Conservation (phyloP, 2,797 vertebrate species). For the Hoplostethus mediterraneus region DNA sequence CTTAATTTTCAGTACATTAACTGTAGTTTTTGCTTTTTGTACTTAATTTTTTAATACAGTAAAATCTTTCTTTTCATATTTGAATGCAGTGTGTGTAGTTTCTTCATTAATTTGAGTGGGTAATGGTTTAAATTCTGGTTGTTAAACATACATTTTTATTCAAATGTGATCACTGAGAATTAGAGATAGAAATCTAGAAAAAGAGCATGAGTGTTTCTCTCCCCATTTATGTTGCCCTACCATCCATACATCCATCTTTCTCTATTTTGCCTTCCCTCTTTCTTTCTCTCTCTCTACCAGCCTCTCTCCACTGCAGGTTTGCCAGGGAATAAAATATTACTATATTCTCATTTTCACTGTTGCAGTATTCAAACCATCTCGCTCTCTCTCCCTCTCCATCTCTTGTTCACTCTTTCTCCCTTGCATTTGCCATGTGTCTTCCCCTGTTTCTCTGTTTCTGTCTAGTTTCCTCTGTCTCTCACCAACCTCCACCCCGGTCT, state of each 20-base stretch:
- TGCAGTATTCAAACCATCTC: slow-evolving; percentile 24
- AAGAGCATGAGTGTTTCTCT: background rate
- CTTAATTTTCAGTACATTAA: background rate
- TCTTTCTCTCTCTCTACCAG: slow-evolving; percentile 5
- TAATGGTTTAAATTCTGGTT: too few species aligned
- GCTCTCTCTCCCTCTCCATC: background rate
- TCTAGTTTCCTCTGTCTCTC: too few species aligned
- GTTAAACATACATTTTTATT: too few species aligned
- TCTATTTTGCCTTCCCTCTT: slow-evolving; percentile 14
- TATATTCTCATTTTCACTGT: slow-evolving; percentile 1
- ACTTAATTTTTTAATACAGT: too few species aligned
- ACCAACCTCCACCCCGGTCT: background rate
- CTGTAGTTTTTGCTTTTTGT: too few species aligned
- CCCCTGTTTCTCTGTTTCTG: slow-evolving; percentile 4
- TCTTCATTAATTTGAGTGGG: too few species aligned
- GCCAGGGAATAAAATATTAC: background rate
- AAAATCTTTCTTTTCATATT: too few species aligned
- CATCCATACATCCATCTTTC: slow-evolving; percentile 5
- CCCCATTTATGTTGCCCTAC: background rate
- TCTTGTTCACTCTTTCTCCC: background rate
- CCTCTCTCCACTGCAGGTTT: slow-evolving; percentile 3
- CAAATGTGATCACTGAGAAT: background rate
- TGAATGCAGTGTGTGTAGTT: too few species aligned
- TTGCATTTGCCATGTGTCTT: slow-evolving; percentile 20
- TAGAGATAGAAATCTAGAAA: background rate